Conservation (phyloP, 1,140 invertebrate genomes). For the Caenorhabditis remanei region DNA sequence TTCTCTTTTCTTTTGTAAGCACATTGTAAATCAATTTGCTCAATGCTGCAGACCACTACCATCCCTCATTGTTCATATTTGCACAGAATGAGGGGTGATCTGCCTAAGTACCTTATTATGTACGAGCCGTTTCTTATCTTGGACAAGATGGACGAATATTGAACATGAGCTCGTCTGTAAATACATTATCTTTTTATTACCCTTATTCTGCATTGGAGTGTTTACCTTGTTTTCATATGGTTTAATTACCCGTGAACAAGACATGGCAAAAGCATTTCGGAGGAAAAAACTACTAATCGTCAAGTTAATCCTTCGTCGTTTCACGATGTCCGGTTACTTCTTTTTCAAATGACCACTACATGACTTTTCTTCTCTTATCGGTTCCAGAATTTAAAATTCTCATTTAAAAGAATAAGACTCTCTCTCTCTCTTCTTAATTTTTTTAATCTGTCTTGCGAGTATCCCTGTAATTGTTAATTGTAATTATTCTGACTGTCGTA, state of each 20-base stretch:
- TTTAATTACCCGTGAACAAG: neutral
- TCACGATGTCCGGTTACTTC: conserved; percentile 1
- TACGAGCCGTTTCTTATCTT: conserved; percentile 43
- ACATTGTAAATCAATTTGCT: conserved; percentile 55
- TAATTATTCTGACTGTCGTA: neutral
- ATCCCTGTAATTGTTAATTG: neutral
- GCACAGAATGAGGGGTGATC: conserved; percentile 49
- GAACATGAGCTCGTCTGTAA: conserved; percentile 49
- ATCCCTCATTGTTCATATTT: conserved; percentile 41
- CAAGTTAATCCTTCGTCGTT: conserved; percentile 27
- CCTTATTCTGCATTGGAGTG: neutral
- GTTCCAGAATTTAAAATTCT: neutral
- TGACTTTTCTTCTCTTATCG: neutral
- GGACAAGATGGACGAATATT: neutral
- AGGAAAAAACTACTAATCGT: conserved; percentile 20
- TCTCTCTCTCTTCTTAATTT: neutral
- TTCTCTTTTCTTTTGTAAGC: conserved; percentile 39
- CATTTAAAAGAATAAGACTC: neutral
- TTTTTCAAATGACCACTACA: conserved; percentile 9
- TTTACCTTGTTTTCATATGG: conserved; percentile 38
- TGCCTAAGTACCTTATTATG: conserved; percentile 47
- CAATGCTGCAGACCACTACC: conserved; percentile 14
- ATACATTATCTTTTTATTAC: conserved; percentile 49
- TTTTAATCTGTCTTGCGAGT: too few relatives aligned
- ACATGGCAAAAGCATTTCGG: neutral